phyloP scores from a whole-genome alignment of 2,113 vertebrate species.

The Syngnathus typhle region DNA sequence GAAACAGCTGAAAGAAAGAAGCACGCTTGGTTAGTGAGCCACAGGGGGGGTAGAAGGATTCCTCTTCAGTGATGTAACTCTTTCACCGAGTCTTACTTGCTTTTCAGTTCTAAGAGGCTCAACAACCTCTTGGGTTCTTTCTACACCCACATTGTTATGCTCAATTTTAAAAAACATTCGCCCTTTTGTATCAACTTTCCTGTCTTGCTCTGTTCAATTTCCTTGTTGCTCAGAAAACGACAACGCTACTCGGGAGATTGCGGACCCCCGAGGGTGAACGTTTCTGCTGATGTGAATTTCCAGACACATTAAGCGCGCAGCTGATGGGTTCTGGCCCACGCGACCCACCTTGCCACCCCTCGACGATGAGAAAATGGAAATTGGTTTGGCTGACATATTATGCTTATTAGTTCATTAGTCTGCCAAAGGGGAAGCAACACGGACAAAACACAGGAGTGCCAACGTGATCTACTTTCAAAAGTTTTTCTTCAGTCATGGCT shows the following conservation, averaged over 20 bases:
- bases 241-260: background rate
- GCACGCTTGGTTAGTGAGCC: conserved; percentile 44
- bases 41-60: conserved; percentile 40
- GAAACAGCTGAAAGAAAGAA: conserved; percentile 54
- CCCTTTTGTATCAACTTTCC: background rate
- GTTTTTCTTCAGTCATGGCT: too few relatives aligned
- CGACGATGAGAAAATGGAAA: too few relatives aligned
- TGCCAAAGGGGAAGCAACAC: too few relatives aligned
- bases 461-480: too few relatives aligned
- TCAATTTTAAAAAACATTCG: background rate
- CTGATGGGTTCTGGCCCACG: too few relatives aligned
- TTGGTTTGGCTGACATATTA: too few relatives aligned
- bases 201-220: background rate
- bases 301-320: too few relatives aligned
- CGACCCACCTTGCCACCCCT: too few relatives aligned
- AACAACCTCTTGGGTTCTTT: conserved; percentile 53
- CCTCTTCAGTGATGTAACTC: conserved; percentile 62
- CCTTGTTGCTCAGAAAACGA: background rate
- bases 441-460: too few relatives aligned
- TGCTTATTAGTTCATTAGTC: too few relatives aligned
- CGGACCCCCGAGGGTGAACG: background rate
- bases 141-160: conserved; percentile 43
- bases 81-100: conserved; percentile 51
- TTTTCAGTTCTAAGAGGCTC: conserved; percentile 49
- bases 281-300: background rate